Conservation (phyloP, 2,888 invertebrate genomes). For the Abscondita cerata region DNA sequence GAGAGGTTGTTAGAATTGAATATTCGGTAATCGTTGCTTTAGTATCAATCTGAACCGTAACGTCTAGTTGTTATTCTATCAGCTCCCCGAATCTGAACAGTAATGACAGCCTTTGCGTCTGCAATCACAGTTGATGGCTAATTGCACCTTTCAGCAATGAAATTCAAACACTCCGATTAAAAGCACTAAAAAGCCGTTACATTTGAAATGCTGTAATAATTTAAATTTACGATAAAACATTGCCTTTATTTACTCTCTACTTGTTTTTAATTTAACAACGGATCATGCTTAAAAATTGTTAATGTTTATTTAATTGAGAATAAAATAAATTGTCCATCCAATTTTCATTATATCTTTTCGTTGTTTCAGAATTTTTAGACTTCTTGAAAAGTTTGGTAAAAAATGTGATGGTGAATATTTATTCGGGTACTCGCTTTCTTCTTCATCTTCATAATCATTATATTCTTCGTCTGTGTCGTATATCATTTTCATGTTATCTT, state of each 20-base stretch:
- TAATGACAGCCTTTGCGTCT: constrained; percentile 37
- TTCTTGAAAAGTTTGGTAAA: too few species aligned
- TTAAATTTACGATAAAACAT: too few species aligned
- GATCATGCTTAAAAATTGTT: too few species aligned
- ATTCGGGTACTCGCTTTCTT: background rate
- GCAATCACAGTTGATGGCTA: constrained; percentile 44
- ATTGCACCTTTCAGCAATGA: constrained; percentile 31
- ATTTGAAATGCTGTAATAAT: too few species aligned
- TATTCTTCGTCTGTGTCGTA: too few species aligned
- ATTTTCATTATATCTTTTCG: too few species aligned
- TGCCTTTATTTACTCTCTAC: too few species aligned
- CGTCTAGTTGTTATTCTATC: constrained; percentile 44
- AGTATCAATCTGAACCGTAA: constrained; percentile 23
- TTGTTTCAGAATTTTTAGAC: too few species aligned
- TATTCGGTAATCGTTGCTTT: constrained; percentile 16
- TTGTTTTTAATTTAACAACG: too few species aligned
- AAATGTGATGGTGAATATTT: too few species aligned
- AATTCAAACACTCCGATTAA: constrained; percentile 8
- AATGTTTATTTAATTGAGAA: constrained; percentile 1
- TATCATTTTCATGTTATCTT: too few species aligned
- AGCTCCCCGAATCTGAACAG: constrained; percentile 36
- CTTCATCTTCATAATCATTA: background rate
- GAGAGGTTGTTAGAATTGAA: constrained; percentile 21
- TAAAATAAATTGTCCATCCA: background rate
- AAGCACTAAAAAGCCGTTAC: background rate